Evolutionary conservation across 2,888 invertebrate genomes (phyloP).

Genomic region (Axea sp.): DNA sequence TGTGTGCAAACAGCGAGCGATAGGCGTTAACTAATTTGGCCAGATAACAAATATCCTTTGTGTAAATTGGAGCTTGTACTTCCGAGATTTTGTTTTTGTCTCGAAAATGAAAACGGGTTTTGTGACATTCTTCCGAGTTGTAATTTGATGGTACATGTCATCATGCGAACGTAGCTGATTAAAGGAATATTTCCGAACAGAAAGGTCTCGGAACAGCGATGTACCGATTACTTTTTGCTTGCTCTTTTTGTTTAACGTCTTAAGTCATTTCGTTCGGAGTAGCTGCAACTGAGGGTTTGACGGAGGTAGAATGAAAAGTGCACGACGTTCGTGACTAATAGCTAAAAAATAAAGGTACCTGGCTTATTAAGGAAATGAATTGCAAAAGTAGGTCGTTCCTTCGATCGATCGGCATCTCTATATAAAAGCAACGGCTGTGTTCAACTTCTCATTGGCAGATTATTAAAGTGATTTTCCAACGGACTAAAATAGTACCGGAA

Average conservation of each 20-base stretch:
- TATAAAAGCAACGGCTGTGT: constrained; percentile 40
- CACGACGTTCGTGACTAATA: constrained; percentile 47
- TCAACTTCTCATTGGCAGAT: constrained; percentile 49
- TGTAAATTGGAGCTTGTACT: too few relatives aligned
- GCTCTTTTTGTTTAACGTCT: constrained; percentile 15
- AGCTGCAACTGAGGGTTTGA: constrained; percentile 32
- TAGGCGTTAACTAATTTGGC: neutral
- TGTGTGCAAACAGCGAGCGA: neutral
- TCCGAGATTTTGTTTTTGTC: neutral
- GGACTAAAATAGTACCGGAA: constrained; percentile 31
- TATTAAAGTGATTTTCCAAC: constrained; percentile 54
- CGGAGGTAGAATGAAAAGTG: constrained; percentile 34
- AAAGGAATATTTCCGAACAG: constrained; percentile 13
- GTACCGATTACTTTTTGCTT: constrained; percentile 23
- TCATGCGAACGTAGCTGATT: neutral
- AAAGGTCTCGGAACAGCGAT: constrained; percentile 6
- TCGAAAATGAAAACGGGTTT: too few relatives aligned
- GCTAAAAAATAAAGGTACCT: constrained; percentile 47
- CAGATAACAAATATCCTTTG: too few relatives aligned
- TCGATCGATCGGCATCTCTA: constrained; percentile 44
- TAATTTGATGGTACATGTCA: too few relatives aligned
- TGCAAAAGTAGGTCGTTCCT: constrained; percentile 53
- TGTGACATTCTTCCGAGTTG: too few relatives aligned
- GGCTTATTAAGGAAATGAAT: constrained; percentile 59
- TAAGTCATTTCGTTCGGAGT: constrained; percentile 29